Percentiles rank a stretch among this genome's conserved stretches.
phyloP scores from a whole-genome alignment of 92 coral and sea anemone genomes.

The Porites cylindrica region DNA sequence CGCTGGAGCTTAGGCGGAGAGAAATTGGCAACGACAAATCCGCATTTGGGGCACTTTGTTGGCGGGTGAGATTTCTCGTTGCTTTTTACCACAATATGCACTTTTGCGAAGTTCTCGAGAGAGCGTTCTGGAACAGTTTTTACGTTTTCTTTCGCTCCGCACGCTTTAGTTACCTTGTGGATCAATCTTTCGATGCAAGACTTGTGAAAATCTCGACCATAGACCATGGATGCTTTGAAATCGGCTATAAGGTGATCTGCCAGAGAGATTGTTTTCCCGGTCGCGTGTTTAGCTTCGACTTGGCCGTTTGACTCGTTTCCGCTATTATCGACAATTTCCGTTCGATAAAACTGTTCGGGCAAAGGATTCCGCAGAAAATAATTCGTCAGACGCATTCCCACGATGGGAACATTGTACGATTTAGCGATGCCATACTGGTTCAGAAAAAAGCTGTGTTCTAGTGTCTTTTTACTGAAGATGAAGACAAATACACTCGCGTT shows the following conservation, averaged over 20 bases:
- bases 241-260: constrained; percentile 84
- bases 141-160: constrained; percentile 69
- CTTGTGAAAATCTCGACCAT: constrained; percentile 93
- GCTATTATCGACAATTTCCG: constrained; percentile 88
- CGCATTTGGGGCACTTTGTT: constrained; percentile 90
- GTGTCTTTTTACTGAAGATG: constrained; percentile 90
- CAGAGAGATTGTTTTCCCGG: constrained; percentile 59
- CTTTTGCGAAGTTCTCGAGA: constrained; percentile 31
- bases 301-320: constrained; percentile 55
- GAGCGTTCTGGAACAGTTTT: constrained; percentile 48
- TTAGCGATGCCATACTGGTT: constrained; percentile 97
- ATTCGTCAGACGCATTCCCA: constrained; percentile 91
- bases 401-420: constrained; percentile 86
- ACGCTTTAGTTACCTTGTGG: constrained; percentile 84
- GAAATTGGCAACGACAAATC: constrained; percentile 51
- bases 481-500: constrained; percentile 86
- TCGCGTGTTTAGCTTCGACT: constrained; percentile 46
- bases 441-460: constrained; percentile 81
- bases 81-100: constrained; percentile 19
- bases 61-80: constrained; percentile 23
- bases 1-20: constrained; percentile 77
- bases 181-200: constrained; percentile 89
- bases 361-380: constrained; percentile 93
- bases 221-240: constrained; percentile 93
- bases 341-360: constrained; percentile 94